Percentiles rank a stretch among this genome's conserved stretches.
Evolutionary conservation across 2,888 invertebrate species (phyloP).

Genomic region (Tethea ocularis): DNA sequence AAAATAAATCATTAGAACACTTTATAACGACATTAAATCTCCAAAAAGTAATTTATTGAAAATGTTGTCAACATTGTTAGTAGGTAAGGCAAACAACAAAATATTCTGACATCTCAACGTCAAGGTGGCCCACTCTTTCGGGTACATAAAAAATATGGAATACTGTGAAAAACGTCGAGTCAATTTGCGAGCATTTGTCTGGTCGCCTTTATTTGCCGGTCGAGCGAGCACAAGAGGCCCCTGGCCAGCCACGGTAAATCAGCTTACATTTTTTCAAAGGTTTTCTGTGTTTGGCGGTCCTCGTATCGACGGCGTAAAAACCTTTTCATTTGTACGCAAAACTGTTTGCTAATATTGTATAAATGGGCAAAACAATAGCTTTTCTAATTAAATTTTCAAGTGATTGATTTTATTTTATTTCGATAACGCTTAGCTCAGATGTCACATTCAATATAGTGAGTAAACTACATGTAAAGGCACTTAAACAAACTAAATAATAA

Average conservation of each 20-base stretch:
- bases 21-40: too few species aligned
- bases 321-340: conserved; percentile 64
- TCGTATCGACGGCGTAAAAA: conserved; percentile 72
- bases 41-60: too few species aligned
- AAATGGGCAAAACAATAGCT: conserved; percentile 26
- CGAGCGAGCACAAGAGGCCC: conserved; percentile 69
- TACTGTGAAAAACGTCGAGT: conserved; percentile 79
- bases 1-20: too few species aligned
- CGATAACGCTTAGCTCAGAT: too few species aligned
- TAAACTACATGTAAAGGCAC: too few species aligned
- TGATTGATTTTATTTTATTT: too few species aligned
- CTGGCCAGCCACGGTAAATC: conserved; percentile 76
- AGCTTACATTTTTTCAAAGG: conserved; percentile 82
- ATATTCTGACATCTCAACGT: conserved; percentile 41
- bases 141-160: conserved; percentile 63
- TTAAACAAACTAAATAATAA: too few species aligned
- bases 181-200: conserved; percentile 82
- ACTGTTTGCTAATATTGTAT: conserved; percentile 50
- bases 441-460: too few species aligned
- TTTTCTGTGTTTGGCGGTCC: conserved; percentile 76
- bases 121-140: conserved; percentile 32
- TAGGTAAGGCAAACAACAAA: background rate
- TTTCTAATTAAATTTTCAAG: background rate
- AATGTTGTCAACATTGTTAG: too few species aligned
- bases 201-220: conserved; percentile 81